These are phyloP conservation scores for Sebastolobus altivelis DNA, from an alignment of 2,797 vertebrate species.

Conservation along the genomic window DNA sequence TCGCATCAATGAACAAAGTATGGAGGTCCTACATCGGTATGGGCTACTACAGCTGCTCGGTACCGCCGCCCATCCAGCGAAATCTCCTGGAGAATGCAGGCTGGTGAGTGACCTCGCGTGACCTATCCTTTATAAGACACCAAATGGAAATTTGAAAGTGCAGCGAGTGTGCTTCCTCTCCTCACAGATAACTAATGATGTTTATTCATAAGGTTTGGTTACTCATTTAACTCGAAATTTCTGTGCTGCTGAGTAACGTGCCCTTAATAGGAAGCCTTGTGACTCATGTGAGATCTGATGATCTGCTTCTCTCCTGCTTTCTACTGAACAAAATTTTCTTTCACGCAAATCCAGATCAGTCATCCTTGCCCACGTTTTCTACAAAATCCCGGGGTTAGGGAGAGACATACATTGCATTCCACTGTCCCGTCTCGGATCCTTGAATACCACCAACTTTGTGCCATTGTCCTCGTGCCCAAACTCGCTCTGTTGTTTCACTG, in stretches of 20 bases:
- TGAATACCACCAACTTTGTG: slow-evolving; percentile 44
- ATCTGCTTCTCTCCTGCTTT: not conserved
- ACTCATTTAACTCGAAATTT: slow-evolving; percentile 31
- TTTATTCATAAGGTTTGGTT: slow-evolving; percentile 21
- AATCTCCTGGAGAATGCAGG: slow-evolving; percentile 97
- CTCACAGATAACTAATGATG: not conserved
- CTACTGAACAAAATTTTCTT: slow-evolving; percentile 38
- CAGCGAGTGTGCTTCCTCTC: not conserved
- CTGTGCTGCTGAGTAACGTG: slow-evolving; percentile 30
- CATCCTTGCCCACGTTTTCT: slow-evolving; percentile 10
- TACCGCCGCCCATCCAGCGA: slow-evolving; percentile 92
- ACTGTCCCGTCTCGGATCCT: slow-evolving; percentile 14
- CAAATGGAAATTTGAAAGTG: not conserved
- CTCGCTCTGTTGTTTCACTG: slow-evolving; percentile 30
- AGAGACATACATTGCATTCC: slow-evolving; percentile 44
- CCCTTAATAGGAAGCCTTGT: slow-evolving; percentile 9
- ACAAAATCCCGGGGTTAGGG: not conserved
- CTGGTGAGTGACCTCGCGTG: slow-evolving; percentile 86
- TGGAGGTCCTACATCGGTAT: slow-evolving; percentile 99
- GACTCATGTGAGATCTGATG: slow-evolving; percentile 37
- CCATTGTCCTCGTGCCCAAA: slow-evolving; percentile 39
- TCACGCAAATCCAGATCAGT: slow-evolving; percentile 27
- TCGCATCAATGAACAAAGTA: slow-evolving; percentile 93
- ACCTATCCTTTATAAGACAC: not conserved
- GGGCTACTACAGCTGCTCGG: slow-evolving; percentile 98